Percentiles rank a stretch among this genome's conserved stretches.
Conservation (phyloP, 1,140 invertebrate species). For the Euwallacea fornicatus region DNA sequence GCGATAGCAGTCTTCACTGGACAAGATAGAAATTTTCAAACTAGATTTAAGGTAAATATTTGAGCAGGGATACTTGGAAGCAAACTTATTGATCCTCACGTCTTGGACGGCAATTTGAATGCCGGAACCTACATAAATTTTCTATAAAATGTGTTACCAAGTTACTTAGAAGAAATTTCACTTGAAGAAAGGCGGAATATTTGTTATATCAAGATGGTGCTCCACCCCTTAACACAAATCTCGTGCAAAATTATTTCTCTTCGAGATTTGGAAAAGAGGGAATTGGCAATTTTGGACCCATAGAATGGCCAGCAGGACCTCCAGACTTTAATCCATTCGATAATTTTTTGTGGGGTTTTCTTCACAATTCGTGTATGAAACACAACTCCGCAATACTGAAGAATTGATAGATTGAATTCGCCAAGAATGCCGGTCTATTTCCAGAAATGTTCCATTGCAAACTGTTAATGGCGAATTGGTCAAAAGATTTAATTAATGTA, state of each 20-base stretch:
- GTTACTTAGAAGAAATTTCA: background rate
- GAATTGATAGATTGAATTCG: background rate
- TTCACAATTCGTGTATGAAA: conserved; percentile 1
- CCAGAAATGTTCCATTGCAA: background rate
- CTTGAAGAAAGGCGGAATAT: no score
- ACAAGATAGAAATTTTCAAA: background rate
- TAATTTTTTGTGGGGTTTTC: background rate
- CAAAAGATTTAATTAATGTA: background rate
- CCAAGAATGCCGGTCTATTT: background rate
- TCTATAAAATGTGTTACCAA: background rate
- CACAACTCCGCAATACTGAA: background rate
- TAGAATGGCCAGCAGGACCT: background rate
- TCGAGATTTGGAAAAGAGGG: background rate
- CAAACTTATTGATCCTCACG: background rate
- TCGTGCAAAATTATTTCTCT: background rate
- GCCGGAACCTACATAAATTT: no score
- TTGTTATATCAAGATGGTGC: no score
- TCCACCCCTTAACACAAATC: background rate
- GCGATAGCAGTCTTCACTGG: background rate
- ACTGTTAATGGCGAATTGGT: background rate
- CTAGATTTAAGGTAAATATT: background rate
- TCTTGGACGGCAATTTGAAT: background rate
- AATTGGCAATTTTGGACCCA: background rate
- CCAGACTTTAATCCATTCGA: conserved; percentile 2
- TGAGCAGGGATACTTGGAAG: background rate